Conservation (phyloP, 2,888 invertebrate species). For the Achlya flavicornis region DNA sequence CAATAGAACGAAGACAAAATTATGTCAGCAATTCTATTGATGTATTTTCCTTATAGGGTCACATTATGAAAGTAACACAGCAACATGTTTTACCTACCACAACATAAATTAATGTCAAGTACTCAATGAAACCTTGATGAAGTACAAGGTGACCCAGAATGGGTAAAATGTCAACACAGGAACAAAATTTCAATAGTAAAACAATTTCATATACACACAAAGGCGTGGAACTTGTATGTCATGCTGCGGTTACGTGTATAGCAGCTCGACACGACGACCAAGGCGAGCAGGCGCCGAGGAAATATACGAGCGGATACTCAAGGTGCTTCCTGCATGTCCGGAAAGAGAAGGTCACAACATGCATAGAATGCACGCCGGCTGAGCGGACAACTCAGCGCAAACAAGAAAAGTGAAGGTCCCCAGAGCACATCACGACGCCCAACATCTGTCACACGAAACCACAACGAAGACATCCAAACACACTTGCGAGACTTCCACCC, state of each 20-base stretch:
- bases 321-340: constrained; percentile 83
- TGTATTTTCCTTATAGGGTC: constrained; percentile 52
- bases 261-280: constrained; percentile 70
- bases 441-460: constrained; percentile 69
- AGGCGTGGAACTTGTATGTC: constrained; percentile 61
- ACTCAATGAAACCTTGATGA: constrained; percentile 68
- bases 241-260: constrained; percentile 63
- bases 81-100: constrained; percentile 51
- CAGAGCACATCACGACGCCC: constrained; percentile 50
- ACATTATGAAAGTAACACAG: constrained; percentile 59
- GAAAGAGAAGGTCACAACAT: constrained; percentile 81
- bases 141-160: constrained; percentile 77
- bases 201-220: constrained; percentile 60
- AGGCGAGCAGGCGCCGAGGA: constrained; percentile 77
- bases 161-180: constrained; percentile 79
- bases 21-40: constrained; percentile 37
- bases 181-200: constrained; percentile 50
- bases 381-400: constrained; percentile 51
- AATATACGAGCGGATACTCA: constrained; percentile 76
- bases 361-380: constrained; percentile 71
- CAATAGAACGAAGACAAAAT: constrained; percentile 46
- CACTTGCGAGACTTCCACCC: constrained; percentile 67
- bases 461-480: constrained; percentile 51
- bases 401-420: constrained; percentile 76
- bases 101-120: constrained; percentile 74